These are phyloP conservation scores for Laothoe populi DNA, from an alignment of 2,888 invertebrate species.

Conservation along the genomic window DNA sequence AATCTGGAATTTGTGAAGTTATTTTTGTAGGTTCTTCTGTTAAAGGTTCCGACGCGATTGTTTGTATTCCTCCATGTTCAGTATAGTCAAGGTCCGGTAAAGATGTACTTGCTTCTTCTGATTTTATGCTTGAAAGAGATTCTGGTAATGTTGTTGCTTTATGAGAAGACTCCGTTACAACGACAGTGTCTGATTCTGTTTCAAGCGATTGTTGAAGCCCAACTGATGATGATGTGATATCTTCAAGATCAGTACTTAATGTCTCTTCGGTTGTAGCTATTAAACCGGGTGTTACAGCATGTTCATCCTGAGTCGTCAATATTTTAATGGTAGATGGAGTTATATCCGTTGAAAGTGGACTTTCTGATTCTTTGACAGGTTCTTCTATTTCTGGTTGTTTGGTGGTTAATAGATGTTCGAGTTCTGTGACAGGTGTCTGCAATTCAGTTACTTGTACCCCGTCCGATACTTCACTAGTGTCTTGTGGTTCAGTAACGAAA, in stretches of 20 bases:
- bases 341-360: not conserved
- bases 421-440: constrained; percentile 21
- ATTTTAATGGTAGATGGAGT: constrained; percentile 21
- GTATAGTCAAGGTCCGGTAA: not conserved
- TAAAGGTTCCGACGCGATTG: not conserved
- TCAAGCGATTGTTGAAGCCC: not conserved
- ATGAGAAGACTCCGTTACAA: constrained; percentile 8
- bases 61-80: constrained; percentile 8
- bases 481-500: constrained; percentile 28
- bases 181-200: not conserved
- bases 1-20: constrained; percentile 16
- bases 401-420: constrained; percentile 3
- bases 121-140: constrained; percentile 17
- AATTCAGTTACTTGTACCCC: constrained; percentile 24
- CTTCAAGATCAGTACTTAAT: constrained; percentile 2
- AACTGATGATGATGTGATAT: constrained; percentile 2
- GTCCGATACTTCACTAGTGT: constrained; percentile 25
- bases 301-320: not conserved
- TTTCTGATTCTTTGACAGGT: constrained; percentile 21
- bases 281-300: constrained; percentile 21
- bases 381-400: constrained; percentile 26
- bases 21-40: not conserved
- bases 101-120: constrained; percentile 24
- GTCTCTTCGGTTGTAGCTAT: constrained; percentile 19
- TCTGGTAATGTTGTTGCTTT: constrained; percentile 15